Evolutionary conservation across 2,113 vertebrate genomes (phyloP).

Genomic region (Phalacrocorax brasilianus): DNA sequence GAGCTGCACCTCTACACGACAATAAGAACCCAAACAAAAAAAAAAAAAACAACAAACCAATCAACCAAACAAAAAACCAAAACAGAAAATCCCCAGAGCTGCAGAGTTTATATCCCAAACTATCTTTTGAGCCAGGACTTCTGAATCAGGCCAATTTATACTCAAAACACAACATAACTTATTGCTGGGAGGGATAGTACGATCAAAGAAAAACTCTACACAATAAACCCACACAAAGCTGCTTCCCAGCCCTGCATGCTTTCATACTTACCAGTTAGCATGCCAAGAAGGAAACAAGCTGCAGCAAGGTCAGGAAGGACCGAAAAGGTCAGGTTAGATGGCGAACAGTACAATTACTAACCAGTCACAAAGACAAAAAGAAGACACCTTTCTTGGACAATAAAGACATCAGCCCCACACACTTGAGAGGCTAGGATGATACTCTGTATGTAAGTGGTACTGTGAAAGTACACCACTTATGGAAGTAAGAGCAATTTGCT

Average conservation of each 20-base stretch:
- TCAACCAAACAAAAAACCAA: not conserved
- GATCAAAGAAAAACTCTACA: not conserved
- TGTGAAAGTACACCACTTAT: not conserved
- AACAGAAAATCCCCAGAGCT: not conserved
- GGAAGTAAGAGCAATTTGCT: slow-evolving; percentile 28
- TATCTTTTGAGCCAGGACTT: not conserved
- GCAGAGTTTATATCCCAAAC: not conserved
- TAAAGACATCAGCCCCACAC: not conserved
- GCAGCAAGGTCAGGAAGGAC: not conserved
- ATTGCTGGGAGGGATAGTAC: not conserved
- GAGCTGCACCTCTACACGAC: not conserved
- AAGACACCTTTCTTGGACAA: not conserved
- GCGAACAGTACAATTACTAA: not conserved
- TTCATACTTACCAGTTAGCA: not conserved
- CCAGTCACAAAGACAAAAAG: not conserved
- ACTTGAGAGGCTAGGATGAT: not conserved
- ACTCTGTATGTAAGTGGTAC: not conserved
- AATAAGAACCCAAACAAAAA: not conserved
- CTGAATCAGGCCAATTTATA: not conserved
- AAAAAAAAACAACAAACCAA: too few relatives aligned
- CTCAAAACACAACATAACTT: not conserved
- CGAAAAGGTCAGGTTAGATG: not conserved
- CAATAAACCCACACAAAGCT: not conserved
- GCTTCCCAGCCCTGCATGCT: not conserved
- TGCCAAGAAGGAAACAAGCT: not conserved